Conservation (phyloP, 2,888 invertebrate species). For the Rhamphomyia laevipes region DNA sequence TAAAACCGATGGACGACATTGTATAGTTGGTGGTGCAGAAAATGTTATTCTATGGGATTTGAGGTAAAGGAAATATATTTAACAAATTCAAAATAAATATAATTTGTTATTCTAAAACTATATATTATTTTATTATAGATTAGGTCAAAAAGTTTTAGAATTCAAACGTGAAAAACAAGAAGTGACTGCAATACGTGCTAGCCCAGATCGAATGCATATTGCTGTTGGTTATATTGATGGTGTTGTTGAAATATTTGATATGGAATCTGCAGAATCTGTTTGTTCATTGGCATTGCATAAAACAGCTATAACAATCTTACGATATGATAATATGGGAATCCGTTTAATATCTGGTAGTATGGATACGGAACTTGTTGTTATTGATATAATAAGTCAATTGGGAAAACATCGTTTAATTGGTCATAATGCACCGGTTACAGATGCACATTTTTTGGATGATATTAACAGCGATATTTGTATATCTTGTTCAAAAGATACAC, state of each 20-base stretch:
- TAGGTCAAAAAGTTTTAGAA: slow-evolving; percentile 53
- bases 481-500: slow-evolving; percentile 84
- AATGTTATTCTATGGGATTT: slow-evolving; percentile 92
- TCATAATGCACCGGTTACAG: slow-evolving; percentile 83
- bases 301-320: slow-evolving; percentile 67
- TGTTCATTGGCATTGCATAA: slow-evolving; percentile 71
- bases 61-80: slow-evolving; percentile 39
- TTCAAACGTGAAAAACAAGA: slow-evolving; percentile 69
- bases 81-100: background rate
- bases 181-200: slow-evolving; percentile 64
- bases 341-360: slow-evolving; percentile 73
- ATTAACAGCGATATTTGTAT: slow-evolving; percentile 46
- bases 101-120: background rate
- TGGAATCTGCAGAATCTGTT: slow-evolving; percentile 49
- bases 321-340: slow-evolving; percentile 74
- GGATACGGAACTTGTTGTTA: slow-evolving; percentile 89
- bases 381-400: slow-evolving; percentile 87
- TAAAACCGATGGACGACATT: slow-evolving; percentile 67
- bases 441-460: slow-evolving; percentile 59
- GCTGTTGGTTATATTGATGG: slow-evolving; percentile 92
- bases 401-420: slow-evolving; percentile 83
- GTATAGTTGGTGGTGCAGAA: slow-evolving; percentile 89
- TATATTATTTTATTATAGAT: slow-evolving; percentile 19
- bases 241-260: slow-evolving; percentile 68
- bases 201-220: slow-evolving; percentile 63